phyloP scores from a whole-genome alignment of 2,113 vertebrate species.

The Oceanites oceanicus region DNA sequence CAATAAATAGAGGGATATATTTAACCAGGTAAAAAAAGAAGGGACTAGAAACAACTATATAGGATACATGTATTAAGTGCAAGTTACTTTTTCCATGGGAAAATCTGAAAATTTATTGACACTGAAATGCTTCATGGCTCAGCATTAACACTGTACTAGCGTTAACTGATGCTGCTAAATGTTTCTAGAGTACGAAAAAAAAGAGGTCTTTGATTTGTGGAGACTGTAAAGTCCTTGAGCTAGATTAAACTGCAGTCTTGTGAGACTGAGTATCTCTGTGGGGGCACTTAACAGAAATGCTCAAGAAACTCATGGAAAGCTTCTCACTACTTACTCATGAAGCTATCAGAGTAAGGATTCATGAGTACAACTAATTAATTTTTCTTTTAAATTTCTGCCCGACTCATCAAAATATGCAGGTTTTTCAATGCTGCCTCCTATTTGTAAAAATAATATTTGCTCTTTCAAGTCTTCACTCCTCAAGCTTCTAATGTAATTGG shows the following conservation, averaged over 20 bases:
- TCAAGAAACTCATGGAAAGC: slow-evolving; percentile 37
- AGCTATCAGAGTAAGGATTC: slow-evolving; percentile 6
- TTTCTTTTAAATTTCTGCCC: background rate
- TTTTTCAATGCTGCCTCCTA: background rate
- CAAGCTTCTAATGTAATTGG: background rate
- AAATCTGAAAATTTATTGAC: background rate
- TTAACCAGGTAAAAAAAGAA: background rate
- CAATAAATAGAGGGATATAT: background rate
- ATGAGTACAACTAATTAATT: slow-evolving; percentile 1
- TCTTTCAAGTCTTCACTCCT: background rate
- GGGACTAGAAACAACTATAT: background rate
- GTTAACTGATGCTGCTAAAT: background rate
- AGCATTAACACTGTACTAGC: background rate
- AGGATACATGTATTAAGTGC: background rate
- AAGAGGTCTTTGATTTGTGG: slow-evolving; percentile 37
- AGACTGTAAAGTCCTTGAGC: slow-evolving; percentile 63
- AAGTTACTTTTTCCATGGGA: background rate
- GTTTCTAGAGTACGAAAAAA: background rate
- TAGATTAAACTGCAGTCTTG: slow-evolving; percentile 63
- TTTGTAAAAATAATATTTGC: background rate
- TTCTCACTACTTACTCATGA: slow-evolving; percentile 29
- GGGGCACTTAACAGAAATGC: slow-evolving; percentile 26
- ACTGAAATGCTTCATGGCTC: background rate
- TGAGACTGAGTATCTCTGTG: slow-evolving; percentile 48
- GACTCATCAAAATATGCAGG: background rate